Base-by-base conservation (phyloP, 2,113 vertebrate genomes). In the Rhinoptilus africanus region DNA sequence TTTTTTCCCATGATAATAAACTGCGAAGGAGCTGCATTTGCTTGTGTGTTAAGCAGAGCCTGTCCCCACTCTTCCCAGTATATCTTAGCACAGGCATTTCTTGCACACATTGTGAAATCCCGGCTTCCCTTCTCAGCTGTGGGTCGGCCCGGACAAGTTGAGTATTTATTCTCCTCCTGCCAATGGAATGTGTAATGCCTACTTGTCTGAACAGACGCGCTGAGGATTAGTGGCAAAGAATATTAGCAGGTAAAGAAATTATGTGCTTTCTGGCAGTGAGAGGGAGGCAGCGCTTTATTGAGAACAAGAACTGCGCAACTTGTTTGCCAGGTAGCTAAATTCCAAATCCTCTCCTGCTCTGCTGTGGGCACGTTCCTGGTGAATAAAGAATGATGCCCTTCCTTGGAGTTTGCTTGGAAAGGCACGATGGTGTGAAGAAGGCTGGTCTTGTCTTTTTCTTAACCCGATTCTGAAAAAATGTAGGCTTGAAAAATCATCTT, bases 141-240 rank as follows among this genome's bases (percentile, higher is more conserved):
- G 93, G 96, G 96, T 94, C 96, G 96, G 96, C 96, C 96, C 96
- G 96, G 96, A 96, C 96, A 97, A 96, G 96, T 96, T 45, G 92
- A 43, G 96, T 92, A 93, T 97, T 97, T 97, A 69, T 97, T 85
- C 93, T 95, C 81, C 94, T 92, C 57, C 92, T 96, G 96, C 96
- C 94, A 96, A 1, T 94, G 96, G 96, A 96, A 97, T 97, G 96
- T 88, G 96, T 95, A 97, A 97, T 96, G 93, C 96, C 93, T 96
- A 39, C 96, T 96, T 97, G 96, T 96, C 96, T 92, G 96, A 96
- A 96, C 96, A 97, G 96, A 96, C 77, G 30, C 85, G 21, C 85
- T 14, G 89, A 48, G 96, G 94, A 97, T 97, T 96, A 97, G 96
- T 96, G 96, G 96, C 94, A 93, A 23, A 73, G 94, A 88, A 89